Base-by-base conservation (phyloP, 1,140 invertebrate species). In the Trachymyrmex cornetzi region DNA sequence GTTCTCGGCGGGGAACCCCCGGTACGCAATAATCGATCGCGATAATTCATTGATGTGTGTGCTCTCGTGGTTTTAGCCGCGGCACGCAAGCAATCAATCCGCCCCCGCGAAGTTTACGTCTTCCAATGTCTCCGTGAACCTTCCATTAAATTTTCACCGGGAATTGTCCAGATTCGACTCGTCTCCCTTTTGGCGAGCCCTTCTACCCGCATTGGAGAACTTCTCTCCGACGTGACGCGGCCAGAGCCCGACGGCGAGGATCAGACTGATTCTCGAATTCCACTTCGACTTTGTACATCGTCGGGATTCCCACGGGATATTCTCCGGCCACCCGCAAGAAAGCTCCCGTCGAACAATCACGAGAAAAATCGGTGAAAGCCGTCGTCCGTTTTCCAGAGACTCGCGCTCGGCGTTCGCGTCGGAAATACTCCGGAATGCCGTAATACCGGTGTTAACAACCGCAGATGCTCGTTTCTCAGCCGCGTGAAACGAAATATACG, bases 101-200 rank as follows among this genome's bases (percentile, higher is more conserved):
- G 55, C 69, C 72, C 69, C 66, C 30, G 12, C 3, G 72, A 57
- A 79, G 63, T 59, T 74, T 64, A 53, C 50, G 55, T 84, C 67
- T 63, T 55, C 77, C 12, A 55, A 48, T 34, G 77, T 80, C 69
- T 84, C 66, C 30, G 69, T 63, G 82, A 77, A 61, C 72, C 64
- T 87, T 89, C 90, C 91, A 93, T 93, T 91, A 93, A 93, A 92
- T 30, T 93, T 93, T 92, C 79, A 93, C 12, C 67, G 74, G 11
- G 59, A 79, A 88, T 92, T 90, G 88, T 91, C 91, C 85, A 79
- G 87, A 90, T 90, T 90, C 74, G 77, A 74, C 55, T 87, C 71
- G 77, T 80, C 48, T 50, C 12, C 19, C 71, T 3, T 44, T 11
- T 38, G 38, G 6, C 48, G 24, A 64, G 30, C 9, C 30, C 16